Conservation (phyloP, 2,888 invertebrate genomes). For the Drosophila seclusa region DNA sequence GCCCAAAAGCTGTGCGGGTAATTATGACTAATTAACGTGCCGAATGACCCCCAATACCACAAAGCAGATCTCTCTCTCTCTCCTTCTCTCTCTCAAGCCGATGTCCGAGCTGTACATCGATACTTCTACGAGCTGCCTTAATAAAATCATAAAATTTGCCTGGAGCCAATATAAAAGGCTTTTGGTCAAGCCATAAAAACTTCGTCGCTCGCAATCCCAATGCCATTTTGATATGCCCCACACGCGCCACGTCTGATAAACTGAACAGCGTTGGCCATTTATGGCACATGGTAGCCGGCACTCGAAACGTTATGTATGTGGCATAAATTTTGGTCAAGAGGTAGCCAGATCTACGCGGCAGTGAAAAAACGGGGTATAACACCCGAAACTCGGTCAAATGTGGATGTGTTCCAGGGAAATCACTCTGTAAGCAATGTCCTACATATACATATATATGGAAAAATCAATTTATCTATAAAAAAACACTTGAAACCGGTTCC, state of each 20-base stretch:
- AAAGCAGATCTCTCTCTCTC: not conserved
- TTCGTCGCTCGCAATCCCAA: conserved; percentile 53
- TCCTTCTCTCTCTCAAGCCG: not conserved
- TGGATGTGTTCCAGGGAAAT: not conserved
- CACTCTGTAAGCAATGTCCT: conserved; percentile 33
- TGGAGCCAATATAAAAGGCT: conserved; percentile 68
- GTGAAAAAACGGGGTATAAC: conserved; percentile 39
- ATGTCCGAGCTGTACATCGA: conserved; percentile 35
- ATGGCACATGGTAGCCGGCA: conserved; percentile 62
- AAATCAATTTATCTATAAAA: not conserved
- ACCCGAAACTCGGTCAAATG: conserved; percentile 28
- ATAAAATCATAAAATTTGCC: conserved; percentile 78
- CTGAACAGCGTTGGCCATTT: conserved; percentile 54
- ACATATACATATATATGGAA: not conserved
- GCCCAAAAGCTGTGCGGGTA: conserved; percentile 76
- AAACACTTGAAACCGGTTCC: not conserved
- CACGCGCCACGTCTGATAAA: conserved; percentile 48
- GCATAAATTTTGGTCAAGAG: conserved; percentile 76
- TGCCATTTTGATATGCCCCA: conserved; percentile 56
- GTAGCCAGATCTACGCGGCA: conserved; percentile 25
- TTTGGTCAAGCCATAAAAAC: conserved; percentile 70
- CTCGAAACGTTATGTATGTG: conserved; percentile 69
- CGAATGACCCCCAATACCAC: conserved; percentile 29
- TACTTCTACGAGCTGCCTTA: conserved; percentile 53
- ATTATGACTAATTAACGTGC: conserved; percentile 76